These are phyloP conservation scores for Zygothrica quintamaculata DNA, from an alignment of 2,888 invertebrate species.

Conservation along the genomic window DNA sequence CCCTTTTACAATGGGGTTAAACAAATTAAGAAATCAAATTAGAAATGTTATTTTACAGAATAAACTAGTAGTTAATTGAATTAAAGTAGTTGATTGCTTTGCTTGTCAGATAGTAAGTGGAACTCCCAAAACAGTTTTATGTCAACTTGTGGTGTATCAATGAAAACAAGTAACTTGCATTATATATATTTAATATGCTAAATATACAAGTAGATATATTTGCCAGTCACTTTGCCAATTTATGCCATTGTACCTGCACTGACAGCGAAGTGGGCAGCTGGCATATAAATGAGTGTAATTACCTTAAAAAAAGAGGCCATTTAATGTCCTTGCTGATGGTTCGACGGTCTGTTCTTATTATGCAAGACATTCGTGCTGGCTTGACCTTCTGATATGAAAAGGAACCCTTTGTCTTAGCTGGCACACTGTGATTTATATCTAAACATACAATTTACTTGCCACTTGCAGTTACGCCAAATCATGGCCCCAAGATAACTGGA, in stretches of 20 bases:
- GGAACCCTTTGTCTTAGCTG: too few species aligned
- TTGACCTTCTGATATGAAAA: background rate
- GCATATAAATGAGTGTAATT: slow-evolving; percentile 43
- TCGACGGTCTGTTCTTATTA: slow-evolving; percentile 8
- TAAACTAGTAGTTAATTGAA: too few species aligned
- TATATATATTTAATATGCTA: too few species aligned
- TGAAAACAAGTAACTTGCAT: too few species aligned
- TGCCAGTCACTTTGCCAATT: background rate
- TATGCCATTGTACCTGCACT: background rate
- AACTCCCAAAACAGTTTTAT: too few species aligned
- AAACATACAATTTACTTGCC: background rate
- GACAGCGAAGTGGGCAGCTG: slow-evolving; percentile 1
- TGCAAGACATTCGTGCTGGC: background rate
- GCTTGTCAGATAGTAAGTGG: background rate
- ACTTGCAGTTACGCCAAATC: slow-evolving; percentile 90
- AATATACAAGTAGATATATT: too few species aligned
- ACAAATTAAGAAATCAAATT: slow-evolving; percentile 32
- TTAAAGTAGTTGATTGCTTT: background rate
- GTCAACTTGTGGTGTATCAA: too few species aligned
- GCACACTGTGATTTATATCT: background rate
- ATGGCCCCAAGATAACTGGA: slow-evolving; percentile 92
- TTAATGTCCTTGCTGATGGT: slow-evolving; percentile 45
- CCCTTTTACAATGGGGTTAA: slow-evolving; percentile 10
- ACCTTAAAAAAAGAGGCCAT: slow-evolving; percentile 47
- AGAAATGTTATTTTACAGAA: slow-evolving; percentile 1